Evolutionary conservation across 2,113 vertebrate genomes (phyloP), one percentile per base, ranked within the genome.

Genomic region (Speoplatyrhinus poulsoni): DNA sequence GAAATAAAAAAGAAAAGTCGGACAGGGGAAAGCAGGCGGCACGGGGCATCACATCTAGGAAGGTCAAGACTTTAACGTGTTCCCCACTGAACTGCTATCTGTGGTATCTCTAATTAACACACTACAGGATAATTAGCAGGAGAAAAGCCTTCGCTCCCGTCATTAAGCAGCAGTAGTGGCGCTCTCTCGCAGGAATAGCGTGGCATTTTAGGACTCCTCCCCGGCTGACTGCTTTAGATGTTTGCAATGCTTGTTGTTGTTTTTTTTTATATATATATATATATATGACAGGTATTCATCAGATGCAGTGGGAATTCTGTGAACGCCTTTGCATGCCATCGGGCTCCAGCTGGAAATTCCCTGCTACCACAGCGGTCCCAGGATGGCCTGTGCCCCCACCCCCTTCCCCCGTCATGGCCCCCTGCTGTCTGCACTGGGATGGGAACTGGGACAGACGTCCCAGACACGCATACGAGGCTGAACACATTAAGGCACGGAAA

Each of bases 361-460:
- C n/a, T 62, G 62, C 7, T 17, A 61, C 60, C 54, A 16, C 5
- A 41, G 36, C 50, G 63, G 62, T 72, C 55, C 32, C 53, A 46
- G 13, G 19, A 64, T 65, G 65, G 65, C 62, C 57, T 19, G 66
- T 61, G 64, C 12, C 60, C 58, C 19, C 60, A 81, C 72, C 55
- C 68, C 64, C 65, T 75, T 70, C 75, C 60, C 63, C 64, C 50
- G 60, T n/a, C 63, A 76, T 61, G 80, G 65, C 84, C 84, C 87
- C 88, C 88, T 72, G 86, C 60, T 70, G 87, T 72, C 67, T 58
- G 41, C 59, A 55, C 78, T 47, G 74, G 83, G 81, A 89, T 89
- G 88, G 87, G 90, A 91, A 91, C 87, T 89, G 86, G 90, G 90
- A 88, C 88, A 87, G 84, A 83, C 76, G 74, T 82, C 81, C 82